phyloP scores from a whole-genome alignment of 1,140 invertebrate genomes.

The Hermetia illucens region DNA sequence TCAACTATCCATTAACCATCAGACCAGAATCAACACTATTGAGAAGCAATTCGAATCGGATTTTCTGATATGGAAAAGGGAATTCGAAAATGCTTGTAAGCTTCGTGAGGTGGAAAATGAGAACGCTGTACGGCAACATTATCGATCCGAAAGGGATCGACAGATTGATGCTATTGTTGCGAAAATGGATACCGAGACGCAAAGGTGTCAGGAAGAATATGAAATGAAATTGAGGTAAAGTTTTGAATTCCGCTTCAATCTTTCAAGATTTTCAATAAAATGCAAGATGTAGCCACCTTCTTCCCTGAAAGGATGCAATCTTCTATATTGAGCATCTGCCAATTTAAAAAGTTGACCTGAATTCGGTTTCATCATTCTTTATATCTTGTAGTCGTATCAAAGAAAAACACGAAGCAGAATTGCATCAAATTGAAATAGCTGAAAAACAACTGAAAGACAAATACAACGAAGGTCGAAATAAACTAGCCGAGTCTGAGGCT shows the following conservation, averaged over 20 bases:
- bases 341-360: conserved; percentile 3
- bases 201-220: conserved; percentile 33
- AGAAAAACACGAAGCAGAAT: conserved; percentile 57
- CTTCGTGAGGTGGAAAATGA: conserved; percentile 39
- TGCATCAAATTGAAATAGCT: conserved; percentile 44
- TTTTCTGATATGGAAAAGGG: conserved; percentile 38
- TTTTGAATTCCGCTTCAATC: too few relatives aligned
- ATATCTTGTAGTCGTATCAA: conserved; percentile 43
- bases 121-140: conserved; percentile 39
- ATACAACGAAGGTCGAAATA: conserved; percentile 38
- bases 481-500: conserved; percentile 40
- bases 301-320: too few relatives aligned
- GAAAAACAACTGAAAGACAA: conserved; percentile 34
- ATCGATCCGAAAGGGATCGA: conserved; percentile 43
- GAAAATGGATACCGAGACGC: conserved; percentile 43
- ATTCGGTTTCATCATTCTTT: conserved; percentile 3
- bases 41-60: conserved; percentile 39
- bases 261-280: too few relatives aligned
- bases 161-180: conserved; percentile 51
- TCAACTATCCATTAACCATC: conserved; percentile 3
- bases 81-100: conserved; percentile 40
- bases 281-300: too few relatives aligned
- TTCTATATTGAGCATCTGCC: too few relatives aligned
- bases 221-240: conserved; percentile 43
- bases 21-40: conserved; percentile 33